Evolutionary conservation across 1,140 invertebrate genomes (phyloP).

Genomic region (Drosophila sechellia): DNA sequence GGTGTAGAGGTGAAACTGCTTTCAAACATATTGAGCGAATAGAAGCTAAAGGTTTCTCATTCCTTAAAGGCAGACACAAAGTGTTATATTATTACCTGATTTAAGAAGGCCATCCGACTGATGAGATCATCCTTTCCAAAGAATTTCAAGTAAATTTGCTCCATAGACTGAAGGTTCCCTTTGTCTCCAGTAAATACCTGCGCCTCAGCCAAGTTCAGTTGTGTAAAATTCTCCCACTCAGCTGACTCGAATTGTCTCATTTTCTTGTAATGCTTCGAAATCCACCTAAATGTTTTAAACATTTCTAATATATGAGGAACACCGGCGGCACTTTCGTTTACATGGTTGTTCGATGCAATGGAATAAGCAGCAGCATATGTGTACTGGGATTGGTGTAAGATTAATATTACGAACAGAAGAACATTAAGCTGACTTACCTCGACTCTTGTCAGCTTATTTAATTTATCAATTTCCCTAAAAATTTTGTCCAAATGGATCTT

Average conservation of each 20-base stretch:
- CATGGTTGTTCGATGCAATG: neutral
- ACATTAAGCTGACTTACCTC: neutral
- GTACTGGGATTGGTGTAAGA: neutral
- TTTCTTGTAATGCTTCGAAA: neutral
- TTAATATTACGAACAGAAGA: neutral
- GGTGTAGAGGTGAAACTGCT: slow-evolving; percentile 47
- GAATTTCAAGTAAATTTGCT: neutral
- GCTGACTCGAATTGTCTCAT: neutral
- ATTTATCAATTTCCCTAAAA: neutral
- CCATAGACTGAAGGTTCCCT: neutral
- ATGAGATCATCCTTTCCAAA: neutral
- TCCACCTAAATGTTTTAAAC: neutral
- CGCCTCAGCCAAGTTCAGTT: neutral
- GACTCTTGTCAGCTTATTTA: neutral
- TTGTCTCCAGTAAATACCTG: neutral
- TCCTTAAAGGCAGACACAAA: no score
- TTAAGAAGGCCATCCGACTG: neutral
- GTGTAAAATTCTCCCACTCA: neutral
- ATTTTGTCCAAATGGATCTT: neutral
- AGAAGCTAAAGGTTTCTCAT: no score
- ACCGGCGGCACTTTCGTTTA: neutral
- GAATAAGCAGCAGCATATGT: neutral
- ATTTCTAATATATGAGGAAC: neutral
- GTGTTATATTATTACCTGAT: neutral
- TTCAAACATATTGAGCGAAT: neutral